phyloP scores from a whole-genome alignment of 35 echinoderm and acorn worm genomes.

The Ophioderma brevispina region DNA sequence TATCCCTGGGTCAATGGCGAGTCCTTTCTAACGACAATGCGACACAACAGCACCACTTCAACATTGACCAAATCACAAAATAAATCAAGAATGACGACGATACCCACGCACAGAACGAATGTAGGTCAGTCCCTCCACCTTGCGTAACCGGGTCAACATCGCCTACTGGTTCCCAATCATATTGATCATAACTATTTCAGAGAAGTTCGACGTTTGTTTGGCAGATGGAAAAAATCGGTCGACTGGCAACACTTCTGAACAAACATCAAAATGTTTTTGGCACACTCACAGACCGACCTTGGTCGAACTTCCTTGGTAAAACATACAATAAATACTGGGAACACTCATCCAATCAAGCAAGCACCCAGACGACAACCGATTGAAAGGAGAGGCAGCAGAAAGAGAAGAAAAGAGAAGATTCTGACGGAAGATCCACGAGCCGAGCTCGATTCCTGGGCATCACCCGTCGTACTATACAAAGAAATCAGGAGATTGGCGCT shows the following conservation, averaged over 20 bases:
- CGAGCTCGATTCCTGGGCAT: slow-evolving; percentile 38
- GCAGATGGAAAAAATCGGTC: background rate
- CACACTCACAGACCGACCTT: slow-evolving; percentile 8
- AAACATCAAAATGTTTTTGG: background rate
- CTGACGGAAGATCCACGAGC: slow-evolving; percentile 5
- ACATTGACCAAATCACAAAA: too few relatives aligned
- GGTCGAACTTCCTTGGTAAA: slow-evolving; percentile 8
- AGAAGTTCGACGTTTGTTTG: background rate
- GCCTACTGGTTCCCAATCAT: too few relatives aligned
- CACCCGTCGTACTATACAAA: slow-evolving; percentile 1
- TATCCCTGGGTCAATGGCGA: too few relatives aligned
- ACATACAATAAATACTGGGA: slow-evolving; percentile 45
- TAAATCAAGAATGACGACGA: too few relatives aligned
- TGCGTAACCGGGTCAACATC: too few relatives aligned
- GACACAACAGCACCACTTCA: too few relatives aligned
- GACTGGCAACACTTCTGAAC: background rate
- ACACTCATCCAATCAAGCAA: slow-evolving; percentile 30
- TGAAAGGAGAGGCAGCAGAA: background rate
- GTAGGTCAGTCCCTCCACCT: too few relatives aligned
- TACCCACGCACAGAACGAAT: too few relatives aligned
- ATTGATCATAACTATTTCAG: too few relatives aligned
- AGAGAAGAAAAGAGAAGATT: too few relatives aligned
- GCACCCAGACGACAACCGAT: slow-evolving; percentile 2
- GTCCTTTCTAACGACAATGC: too few relatives aligned
- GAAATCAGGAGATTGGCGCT: background rate